Base-by-base conservation (phyloP, 2,113 vertebrate genomes). In the Gracilinanus agilis region DNA sequence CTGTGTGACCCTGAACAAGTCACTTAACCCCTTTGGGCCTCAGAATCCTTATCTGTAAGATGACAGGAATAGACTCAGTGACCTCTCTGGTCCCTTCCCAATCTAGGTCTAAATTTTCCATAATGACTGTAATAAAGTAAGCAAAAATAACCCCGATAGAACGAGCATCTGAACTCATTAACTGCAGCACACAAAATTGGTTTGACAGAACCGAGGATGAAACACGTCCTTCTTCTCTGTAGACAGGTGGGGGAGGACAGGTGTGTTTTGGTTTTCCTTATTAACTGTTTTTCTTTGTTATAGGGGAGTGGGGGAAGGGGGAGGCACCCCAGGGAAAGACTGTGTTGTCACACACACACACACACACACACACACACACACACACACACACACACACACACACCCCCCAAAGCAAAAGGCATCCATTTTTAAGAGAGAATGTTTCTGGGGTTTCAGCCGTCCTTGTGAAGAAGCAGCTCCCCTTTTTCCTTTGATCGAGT, bases 231-330 rank as follows among this genome's bases (percentile, higher is more conserved):
- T 83, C 67, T 19, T 75, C 61, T 83, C 21, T 34, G 67, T 23
- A 40, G n/a, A 40, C 67, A 83, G 67, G 67, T 83, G 67, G n/a
- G 67, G 67, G 67, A 83, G 67, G n/a, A 21, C 67, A 83, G 67
- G 67, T 40, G n/a, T 40, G 67, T 83, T 83, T 21, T 40, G 67
- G 67, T 9, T 83, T 83, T 40, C 67, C n/a, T 75, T 34, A 75
- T 75, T 75, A 75, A n/a, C 67, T 75, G 34, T 75, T 75, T 75
- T n/a, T 75, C 67, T 83, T 83, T 83, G 67, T 83, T 83, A 83
- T 16, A 21, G 40, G 67, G 67, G 19, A 83, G 19, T n/a, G 67
- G 16, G n/a, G n/a, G 67, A 23, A n/a, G 34, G 13, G 40, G n/a
- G 16, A 75, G 67, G 67, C 7, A 83, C 40, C 40, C 67, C 34